These are phyloP conservation scores for Tetraneura akinire DNA, from an alignment of 1,140 invertebrate species.

Conservation along the genomic window DNA sequence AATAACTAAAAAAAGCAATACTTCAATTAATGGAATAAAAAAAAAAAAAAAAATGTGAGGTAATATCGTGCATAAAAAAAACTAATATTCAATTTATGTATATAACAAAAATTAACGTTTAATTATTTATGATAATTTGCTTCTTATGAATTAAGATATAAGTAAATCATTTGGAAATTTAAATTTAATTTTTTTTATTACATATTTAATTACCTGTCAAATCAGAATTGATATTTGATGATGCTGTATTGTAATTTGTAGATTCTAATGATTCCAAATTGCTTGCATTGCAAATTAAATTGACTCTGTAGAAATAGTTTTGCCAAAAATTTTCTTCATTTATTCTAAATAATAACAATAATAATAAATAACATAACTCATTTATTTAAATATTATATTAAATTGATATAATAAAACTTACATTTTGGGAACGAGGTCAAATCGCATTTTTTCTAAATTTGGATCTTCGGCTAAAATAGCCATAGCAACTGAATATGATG, in stretches of 20 bases:
- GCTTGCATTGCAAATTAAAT: constrained; percentile 94
- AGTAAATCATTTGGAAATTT: too few species aligned
- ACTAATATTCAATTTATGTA: background rate
- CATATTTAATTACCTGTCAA: constrained; percentile 39
- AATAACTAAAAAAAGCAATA: constrained; percentile 20
- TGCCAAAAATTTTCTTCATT: constrained; percentile 98
- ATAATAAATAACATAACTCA: background rate
- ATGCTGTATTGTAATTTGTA: constrained; percentile 34
- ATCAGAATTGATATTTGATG: constrained; percentile 51
- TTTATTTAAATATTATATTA: background rate
- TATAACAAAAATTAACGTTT: background rate
- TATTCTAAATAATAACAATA: constrained; percentile 67
- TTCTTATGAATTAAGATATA: background rate
- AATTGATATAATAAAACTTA: constrained; percentile 40
- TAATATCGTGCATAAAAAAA: background rate
- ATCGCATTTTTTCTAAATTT: constrained; percentile 96
- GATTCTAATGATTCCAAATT: constrained; percentile 73
- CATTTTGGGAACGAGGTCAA: constrained; percentile 93
- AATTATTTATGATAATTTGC: constrained; percentile 4
- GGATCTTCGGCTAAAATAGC: constrained; percentile 92
- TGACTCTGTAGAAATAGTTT: constrained; percentile 99
- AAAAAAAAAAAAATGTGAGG: background rate
- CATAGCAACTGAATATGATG: constrained; percentile 86
- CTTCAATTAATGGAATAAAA: background rate
- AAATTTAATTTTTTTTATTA: too few species aligned